Percentiles rank a stretch among this genome's conserved stretches.
These are phyloP conservation scores for Chymomyza costata DNA, from an alignment of 1,140 invertebrate genomes.

Conservation along the genomic window DNA sequence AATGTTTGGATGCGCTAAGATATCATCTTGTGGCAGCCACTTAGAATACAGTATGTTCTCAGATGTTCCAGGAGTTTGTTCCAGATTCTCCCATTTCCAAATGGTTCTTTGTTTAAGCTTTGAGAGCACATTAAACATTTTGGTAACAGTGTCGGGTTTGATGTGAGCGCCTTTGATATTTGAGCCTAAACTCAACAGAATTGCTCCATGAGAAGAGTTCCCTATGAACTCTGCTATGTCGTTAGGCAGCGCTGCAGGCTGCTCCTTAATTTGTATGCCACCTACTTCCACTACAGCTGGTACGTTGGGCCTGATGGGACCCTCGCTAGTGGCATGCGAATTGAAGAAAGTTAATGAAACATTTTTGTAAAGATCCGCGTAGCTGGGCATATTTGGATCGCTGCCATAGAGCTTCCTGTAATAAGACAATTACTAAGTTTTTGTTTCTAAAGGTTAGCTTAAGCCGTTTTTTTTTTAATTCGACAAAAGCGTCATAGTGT, in stretches of 20 bases:
- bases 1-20: conserved; percentile 80
- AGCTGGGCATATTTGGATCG: conserved; percentile 27
- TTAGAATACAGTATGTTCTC: conserved; percentile 79
- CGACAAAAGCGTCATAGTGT: conserved; percentile 59
- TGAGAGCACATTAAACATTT: conserved; percentile 74
- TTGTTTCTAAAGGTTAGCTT: not conserved
- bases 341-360: conserved; percentile 48
- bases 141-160: conserved; percentile 58
- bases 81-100: conserved; percentile 78
- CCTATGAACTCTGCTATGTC: conserved; percentile 32
- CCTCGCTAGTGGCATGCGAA: conserved; percentile 38
- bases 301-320: conserved; percentile 59
- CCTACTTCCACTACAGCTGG: conserved; percentile 74
- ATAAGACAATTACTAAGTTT: not conserved
- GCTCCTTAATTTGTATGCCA: conserved; percentile 72
- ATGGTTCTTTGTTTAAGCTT: conserved; percentile 76
- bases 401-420: conserved; percentile 34
- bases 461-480: too few species aligned
- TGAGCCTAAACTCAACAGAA: conserved; percentile 79
- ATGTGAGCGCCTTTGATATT: conserved; percentile 72
- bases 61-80: conserved; percentile 77
- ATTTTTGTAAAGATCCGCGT: conserved; percentile 43
- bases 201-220: conserved; percentile 74
- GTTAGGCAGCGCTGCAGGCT: conserved; percentile 52
- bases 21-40: conserved; percentile 83